Conservation (phyloP, 1,140 invertebrate species). For the Myzus persicae region DNA sequence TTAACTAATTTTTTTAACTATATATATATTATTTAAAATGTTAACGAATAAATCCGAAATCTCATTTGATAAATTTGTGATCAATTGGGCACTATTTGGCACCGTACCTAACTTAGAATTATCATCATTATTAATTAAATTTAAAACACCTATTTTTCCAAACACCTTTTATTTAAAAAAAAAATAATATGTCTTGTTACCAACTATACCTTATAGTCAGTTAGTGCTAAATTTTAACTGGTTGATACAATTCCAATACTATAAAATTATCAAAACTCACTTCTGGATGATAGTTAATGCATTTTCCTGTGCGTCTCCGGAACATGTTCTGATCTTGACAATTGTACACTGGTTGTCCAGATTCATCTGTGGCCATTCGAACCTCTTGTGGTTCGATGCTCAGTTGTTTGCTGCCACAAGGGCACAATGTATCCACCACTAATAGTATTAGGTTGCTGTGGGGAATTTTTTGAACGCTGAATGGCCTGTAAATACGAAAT, state of each 20-base stretch:
- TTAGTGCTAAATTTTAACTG: not conserved
- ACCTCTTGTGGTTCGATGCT: conserved; percentile 82
- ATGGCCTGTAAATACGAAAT: conserved; percentile 71
- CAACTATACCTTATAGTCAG: not conserved
- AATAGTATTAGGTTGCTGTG: conserved; percentile 89
- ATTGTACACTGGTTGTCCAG: conserved; percentile 67
- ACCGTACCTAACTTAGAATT: too few species aligned
- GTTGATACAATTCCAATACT: not conserved
- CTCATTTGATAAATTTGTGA: too few species aligned
- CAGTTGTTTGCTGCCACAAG: conserved; percentile 83
- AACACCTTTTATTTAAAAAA: not conserved
- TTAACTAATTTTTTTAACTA: too few species aligned
- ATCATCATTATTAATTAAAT: not conserved
- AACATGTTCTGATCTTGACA: conserved; percentile 68
- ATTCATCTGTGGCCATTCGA: conserved; percentile 63
- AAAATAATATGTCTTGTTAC: not conserved
- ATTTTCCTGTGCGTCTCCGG: conserved; percentile 77
- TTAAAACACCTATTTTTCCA: not conserved
- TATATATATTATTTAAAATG: too few species aligned
- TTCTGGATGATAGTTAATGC: conserved; percentile 88
- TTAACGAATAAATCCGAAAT: too few species aligned
- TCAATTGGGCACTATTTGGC: too few species aligned
- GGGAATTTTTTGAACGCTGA: conserved; percentile 91
- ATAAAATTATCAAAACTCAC: conserved; percentile 64
- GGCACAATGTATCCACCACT: conserved; percentile 88